phyloP scores from a whole-genome alignment of 2,797 vertebrate genomes.

The Lutjanus argentimaculatus region DNA sequence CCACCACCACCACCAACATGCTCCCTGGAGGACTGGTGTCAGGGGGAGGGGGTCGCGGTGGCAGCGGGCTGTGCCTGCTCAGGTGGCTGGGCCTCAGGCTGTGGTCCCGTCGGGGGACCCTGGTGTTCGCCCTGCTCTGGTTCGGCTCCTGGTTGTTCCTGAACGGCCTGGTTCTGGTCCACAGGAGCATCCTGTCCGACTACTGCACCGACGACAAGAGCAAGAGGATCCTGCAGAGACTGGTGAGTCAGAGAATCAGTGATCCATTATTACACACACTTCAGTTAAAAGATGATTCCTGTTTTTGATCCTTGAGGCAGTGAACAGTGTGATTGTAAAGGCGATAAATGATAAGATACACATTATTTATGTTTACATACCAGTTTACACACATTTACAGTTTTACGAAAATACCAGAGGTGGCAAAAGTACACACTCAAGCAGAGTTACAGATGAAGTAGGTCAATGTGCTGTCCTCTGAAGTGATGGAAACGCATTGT shows the following conservation, averaged over 20 bases:
- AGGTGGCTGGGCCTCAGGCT: constrained; percentile 83
- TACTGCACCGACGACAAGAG: constrained; percentile 93
- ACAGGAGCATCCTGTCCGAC: constrained; percentile 90
- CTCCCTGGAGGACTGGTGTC: constrained; percentile 46
- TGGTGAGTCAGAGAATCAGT: constrained; percentile 85
- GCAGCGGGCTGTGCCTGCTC: constrained; percentile 65
- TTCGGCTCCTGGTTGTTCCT: constrained; percentile 90
- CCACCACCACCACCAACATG: constrained; percentile 27
- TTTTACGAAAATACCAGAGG: no score
- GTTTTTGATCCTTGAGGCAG: no score
- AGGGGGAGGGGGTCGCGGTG: constrained; percentile 1
- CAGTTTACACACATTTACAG: no score
- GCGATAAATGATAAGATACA: no score
- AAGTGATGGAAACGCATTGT: no score
- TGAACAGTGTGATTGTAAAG: no score
- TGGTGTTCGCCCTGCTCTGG: constrained; percentile 88
- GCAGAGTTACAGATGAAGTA: no score
- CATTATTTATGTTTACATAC: no score
- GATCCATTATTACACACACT: not conserved
- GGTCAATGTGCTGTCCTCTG: no score
- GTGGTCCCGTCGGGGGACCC: constrained; percentile 83
- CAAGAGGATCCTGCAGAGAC: constrained; percentile 90
- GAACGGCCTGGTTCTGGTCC: constrained; percentile 89
- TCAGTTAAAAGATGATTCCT: not conserved
- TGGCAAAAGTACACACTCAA: no score